phyloP scores from a whole-genome alignment of 2,888 invertebrate genomes.

The Ptilodon capucinus region DNA sequence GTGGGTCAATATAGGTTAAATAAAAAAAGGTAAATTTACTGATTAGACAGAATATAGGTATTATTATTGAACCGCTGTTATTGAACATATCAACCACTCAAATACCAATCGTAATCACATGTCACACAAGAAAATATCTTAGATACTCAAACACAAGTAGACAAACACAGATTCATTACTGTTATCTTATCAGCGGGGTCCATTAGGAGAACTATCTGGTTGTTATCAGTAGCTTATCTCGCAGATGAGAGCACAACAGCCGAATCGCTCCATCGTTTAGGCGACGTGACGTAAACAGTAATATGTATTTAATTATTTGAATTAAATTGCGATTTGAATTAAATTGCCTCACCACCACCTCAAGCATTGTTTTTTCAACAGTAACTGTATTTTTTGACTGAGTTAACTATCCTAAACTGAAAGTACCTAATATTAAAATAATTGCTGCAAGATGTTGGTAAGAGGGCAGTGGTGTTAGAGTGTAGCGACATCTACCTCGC shows the following conservation, averaged over 20 bases:
- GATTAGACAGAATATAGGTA: too few relatives aligned
- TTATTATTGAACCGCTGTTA: too few relatives aligned
- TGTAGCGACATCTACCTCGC: too few relatives aligned
- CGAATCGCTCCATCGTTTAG: conserved; percentile 49
- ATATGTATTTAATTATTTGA: conserved; percentile 54
- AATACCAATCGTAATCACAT: neutral
- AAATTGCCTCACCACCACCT: too few relatives aligned
- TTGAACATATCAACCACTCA: neutral
- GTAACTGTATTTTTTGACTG: too few relatives aligned
- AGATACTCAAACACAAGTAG: conserved; percentile 1
- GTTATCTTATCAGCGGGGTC: conserved; percentile 63
- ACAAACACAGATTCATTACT: conserved; percentile 61
- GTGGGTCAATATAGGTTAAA: too few relatives aligned
- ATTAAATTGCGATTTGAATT: conserved; percentile 25
- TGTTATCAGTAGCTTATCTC: conserved; percentile 60
- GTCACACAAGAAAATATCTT: conserved; percentile 2
- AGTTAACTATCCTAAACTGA: too few relatives aligned
- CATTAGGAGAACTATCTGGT: conserved; percentile 62
- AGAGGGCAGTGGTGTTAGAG: too few relatives aligned
- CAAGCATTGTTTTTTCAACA: too few relatives aligned
- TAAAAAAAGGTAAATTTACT: too few relatives aligned
- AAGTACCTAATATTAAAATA: too few relatives aligned
- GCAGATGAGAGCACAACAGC: conserved; percentile 50
- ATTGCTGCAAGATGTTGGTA: too few relatives aligned
- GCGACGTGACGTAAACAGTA: conserved; percentile 42